Conservation (phyloP, 2,888 invertebrate species). For the Limnephilus marmoratus region DNA sequence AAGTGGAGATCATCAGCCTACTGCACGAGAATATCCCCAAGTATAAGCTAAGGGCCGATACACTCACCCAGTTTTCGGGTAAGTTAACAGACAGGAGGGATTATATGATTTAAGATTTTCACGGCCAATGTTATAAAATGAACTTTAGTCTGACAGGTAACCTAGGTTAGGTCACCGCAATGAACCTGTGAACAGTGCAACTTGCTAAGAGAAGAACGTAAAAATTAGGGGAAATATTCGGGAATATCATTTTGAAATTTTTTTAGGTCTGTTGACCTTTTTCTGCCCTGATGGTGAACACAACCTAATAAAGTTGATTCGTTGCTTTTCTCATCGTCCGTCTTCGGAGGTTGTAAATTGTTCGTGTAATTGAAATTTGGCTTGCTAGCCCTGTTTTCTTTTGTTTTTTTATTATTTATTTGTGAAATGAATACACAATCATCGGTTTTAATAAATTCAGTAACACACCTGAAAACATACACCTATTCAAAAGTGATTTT, state of each 20-base stretch:
- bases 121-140: no score
- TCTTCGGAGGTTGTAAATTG: neutral
- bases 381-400: neutral
- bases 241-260: neutral
- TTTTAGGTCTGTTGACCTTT: neutral
- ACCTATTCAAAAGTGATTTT: neutral
- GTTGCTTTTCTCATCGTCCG: neutral
- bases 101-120: no score
- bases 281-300: neutral
- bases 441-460: neutral
- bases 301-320: neutral
- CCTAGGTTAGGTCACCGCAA: neutral
- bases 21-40: slow-evolving; percentile 96
- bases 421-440: neutral
- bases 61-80: slow-evolving; percentile 94
- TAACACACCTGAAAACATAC: neutral
- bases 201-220: neutral
- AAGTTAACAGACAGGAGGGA: slow-evolving; percentile 68
- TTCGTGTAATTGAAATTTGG: neutral
- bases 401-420: neutral
- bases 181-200: neutral
- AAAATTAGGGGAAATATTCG: neutral
- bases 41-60: slow-evolving; percentile 95
- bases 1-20: slow-evolving; percentile 97
- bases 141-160: no score